phyloP scores from a whole-genome alignment of 2,888 invertebrate species.

The Camponotus fellah region DNA sequence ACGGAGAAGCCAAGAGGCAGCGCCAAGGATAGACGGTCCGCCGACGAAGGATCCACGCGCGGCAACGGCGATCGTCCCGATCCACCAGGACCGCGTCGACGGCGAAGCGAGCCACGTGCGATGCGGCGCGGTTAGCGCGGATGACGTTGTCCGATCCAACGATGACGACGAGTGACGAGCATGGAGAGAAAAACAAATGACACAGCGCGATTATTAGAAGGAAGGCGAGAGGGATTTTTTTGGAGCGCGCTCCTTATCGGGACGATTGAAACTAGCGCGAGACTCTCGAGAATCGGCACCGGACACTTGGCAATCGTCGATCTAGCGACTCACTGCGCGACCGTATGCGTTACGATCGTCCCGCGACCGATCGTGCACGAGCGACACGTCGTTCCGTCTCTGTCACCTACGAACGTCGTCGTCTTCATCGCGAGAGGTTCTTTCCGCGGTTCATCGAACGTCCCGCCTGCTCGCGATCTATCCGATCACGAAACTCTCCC shows the following conservation, averaged over 20 bases:
- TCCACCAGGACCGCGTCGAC: background rate
- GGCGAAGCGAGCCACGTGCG: conserved; percentile 68
- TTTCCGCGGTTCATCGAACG: conserved; percentile 16
- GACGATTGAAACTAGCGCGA: background rate
- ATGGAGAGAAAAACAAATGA: conserved; percentile 68
- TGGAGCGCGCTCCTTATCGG: conserved; percentile 23
- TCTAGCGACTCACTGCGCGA: conserved; percentile 65
- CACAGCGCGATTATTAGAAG: conserved; percentile 71
- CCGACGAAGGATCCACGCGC: conserved; percentile 69
- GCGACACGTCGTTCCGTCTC: conserved; percentile 69
- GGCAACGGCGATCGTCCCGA: conserved; percentile 43
- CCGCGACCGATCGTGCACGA: conserved; percentile 60
- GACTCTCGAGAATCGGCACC: conserved; percentile 37
- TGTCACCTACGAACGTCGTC: conserved; percentile 59
- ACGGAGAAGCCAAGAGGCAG: conserved; percentile 85
- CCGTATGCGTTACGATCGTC: conserved; percentile 61
- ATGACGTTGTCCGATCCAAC: conserved; percentile 49
- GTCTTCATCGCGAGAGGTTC: conserved; percentile 37
- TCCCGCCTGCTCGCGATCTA: conserved; percentile 36
- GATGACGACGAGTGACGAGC: conserved; percentile 31
- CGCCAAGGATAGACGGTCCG: conserved; percentile 67
- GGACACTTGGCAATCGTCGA: conserved; percentile 72
- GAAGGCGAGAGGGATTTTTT: background rate
- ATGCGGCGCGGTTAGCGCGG: conserved; percentile 35
- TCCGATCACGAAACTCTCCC: conserved; percentile 7